Conservation (phyloP, 2,113 vertebrate genomes). For the Pteruthius melanotis region DNA sequence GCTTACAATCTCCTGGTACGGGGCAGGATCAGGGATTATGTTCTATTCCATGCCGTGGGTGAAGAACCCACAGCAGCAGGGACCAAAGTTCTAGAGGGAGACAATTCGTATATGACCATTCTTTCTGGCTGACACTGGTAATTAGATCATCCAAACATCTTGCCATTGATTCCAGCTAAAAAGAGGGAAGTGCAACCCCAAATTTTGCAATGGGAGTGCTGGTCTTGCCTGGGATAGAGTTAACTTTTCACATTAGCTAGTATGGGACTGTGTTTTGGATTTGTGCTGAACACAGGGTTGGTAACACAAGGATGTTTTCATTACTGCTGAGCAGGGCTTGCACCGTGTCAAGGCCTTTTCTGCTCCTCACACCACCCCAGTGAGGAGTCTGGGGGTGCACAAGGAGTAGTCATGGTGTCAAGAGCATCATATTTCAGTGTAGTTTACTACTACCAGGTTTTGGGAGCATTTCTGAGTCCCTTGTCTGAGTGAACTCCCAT, state of each 20-base stretch:
- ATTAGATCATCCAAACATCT: not conserved
- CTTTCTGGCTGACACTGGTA: not conserved
- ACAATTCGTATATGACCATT: not conserved
- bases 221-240: not conserved
- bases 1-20: not conserved
- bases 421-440: not conserved
- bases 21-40: not conserved
- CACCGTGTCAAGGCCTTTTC: not conserved
- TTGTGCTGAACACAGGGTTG: not conserved
- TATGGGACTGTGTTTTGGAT: not conserved
- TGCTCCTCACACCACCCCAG: not conserved
- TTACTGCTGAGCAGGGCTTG: not conserved
- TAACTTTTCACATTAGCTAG: not conserved
- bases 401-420: not conserved
- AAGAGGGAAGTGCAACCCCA: not conserved
- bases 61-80: not conserved
- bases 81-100: not conserved
- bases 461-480: not conserved
- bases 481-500: not conserved
- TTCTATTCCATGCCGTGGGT: not conserved
- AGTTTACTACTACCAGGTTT: not conserved
- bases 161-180: not conserved
- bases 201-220: not conserved
- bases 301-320: not conserved
- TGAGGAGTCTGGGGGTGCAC: not conserved